Base-by-base conservation (phyloP, 2,113 vertebrate genomes). In the Pipa parva region DNA sequence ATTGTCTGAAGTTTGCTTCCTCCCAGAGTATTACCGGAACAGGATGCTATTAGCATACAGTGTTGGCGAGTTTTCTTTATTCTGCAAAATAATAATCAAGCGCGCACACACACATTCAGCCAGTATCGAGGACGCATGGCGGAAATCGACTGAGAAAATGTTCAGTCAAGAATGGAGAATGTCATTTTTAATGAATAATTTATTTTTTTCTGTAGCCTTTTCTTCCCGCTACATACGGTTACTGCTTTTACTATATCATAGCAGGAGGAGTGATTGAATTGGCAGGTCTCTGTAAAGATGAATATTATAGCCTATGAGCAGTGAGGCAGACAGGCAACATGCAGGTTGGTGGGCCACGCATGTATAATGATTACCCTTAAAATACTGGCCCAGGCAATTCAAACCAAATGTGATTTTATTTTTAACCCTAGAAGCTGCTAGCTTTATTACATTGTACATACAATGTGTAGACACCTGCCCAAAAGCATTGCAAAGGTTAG, bases 1-100 rank as follows among this genome's bases (percentile, higher is more conserved):
- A 70, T 54, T 70, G 66, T 69, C 59, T 69, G 57, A 69, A 70
- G 58, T 70, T 70, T 45, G 57, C 28, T 68, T 59, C 56, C 56
- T 52, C 56, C 46, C 22, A 50, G 56, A 68, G 29, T n/a, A 52
- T 52, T 69, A 61, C 45, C 49, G n/a, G 57, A 59, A 31, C 49
- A 70, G 66, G 48, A 45, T 60, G 66, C 28, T 54, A 70, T 70
- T 70, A 54, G 39, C 57, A 69, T 61, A 46, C 25, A n/a, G 48
- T 2, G 57, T 45, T 70, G 27, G 33, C 60, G 66, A 61, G 66
- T 18, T 61, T 61, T 61, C 24, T 45, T 26, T 70, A 9, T 61
- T 45, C 25, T 37, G 37, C 25, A 54, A 49, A 52, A 68, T 29
- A 61, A 61, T 61, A 48, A 61, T 61, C 49, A 54, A 36, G n/a